These are phyloP conservation scores for Nycticryphes semicollaris DNA, from an alignment of 2,113 vertebrate genomes.

Conservation along the genomic window DNA sequence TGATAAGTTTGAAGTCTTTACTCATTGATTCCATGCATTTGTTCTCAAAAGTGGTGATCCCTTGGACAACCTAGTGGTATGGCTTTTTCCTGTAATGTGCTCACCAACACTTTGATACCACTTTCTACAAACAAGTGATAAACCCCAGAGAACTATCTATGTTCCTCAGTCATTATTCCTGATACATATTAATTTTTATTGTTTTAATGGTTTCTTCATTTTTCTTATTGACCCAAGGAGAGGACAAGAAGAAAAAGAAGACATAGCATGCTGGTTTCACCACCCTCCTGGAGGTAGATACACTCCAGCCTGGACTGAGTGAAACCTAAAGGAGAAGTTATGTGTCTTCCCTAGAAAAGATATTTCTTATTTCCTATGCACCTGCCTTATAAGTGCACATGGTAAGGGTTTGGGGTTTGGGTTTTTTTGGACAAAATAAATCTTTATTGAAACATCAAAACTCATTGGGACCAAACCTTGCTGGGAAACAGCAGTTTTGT, in stretches of 20 bases:
- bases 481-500: neutral
- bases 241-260: neutral
- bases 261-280: neutral
- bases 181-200: constrained; percentile 3
- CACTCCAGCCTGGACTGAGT: neutral
- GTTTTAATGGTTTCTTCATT: constrained; percentile 9
- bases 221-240: neutral
- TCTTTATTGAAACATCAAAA: neutral
- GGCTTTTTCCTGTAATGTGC: neutral
- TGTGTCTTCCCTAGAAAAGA: neutral
- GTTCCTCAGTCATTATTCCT: neutral
- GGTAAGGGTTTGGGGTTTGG: neutral
- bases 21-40: fast-evolving
- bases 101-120: neutral
- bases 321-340: neutral
- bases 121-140: neutral
- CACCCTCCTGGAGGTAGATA: neutral
- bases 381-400: neutral
- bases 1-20: neutral
- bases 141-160: neutral
- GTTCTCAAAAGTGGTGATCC: neutral
- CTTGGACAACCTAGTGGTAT: neutral
- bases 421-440: neutral
- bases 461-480: neutral
- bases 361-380: neutral